These are phyloP conservation scores for Kryptopterus vitreolus DNA, from an alignment of 2,797 vertebrate species.

Conservation along the genomic window DNA sequence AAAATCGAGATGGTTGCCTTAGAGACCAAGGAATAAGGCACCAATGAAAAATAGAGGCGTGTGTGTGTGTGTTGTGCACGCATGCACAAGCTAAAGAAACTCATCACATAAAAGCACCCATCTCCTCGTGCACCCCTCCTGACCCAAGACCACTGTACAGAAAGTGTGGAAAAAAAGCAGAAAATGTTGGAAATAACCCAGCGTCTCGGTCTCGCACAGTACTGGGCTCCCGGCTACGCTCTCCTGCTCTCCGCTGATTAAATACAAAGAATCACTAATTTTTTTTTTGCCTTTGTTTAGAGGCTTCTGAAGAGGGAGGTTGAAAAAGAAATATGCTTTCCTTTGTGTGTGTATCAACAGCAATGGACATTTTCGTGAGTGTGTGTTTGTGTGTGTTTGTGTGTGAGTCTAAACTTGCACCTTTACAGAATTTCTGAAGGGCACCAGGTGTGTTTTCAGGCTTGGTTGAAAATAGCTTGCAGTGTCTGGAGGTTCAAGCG, in stretches of 20 bases:
- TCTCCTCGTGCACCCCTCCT: slow-evolving; percentile 27
- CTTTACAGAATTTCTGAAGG: slow-evolving; percentile 14
- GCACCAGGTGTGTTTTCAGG: slow-evolving; percentile 1
- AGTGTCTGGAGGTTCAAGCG: neutral
- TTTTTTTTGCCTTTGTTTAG: slow-evolving; percentile 20
- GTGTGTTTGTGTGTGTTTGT: no score
- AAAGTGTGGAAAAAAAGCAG: slow-evolving; percentile 26
- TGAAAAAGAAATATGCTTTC: neutral
- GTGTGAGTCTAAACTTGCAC: neutral
- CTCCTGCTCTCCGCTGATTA: slow-evolving; percentile 32
- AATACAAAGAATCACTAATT: slow-evolving; percentile 25
- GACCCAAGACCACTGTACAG: slow-evolving; percentile 43
- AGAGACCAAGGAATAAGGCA: slow-evolving; percentile 66
- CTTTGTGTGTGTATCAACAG: neutral
- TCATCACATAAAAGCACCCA: slow-evolving; percentile 32
- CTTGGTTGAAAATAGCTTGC: neutral
- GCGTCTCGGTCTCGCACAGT: slow-evolving; percentile 20
- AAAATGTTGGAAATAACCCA: slow-evolving; percentile 40
- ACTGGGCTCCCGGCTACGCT: neutral
- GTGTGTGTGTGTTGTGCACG: slow-evolving; percentile 11
- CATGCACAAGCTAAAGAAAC: slow-evolving; percentile 25
- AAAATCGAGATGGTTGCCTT: slow-evolving; percentile 70
- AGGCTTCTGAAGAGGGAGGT: neutral
- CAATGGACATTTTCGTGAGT: neutral
- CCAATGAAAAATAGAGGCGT: slow-evolving; percentile 53